These are phyloP conservation scores for Pandemis cinnamomeana DNA, from an alignment of 2,888 invertebrate genomes.

Conservation along the genomic window DNA sequence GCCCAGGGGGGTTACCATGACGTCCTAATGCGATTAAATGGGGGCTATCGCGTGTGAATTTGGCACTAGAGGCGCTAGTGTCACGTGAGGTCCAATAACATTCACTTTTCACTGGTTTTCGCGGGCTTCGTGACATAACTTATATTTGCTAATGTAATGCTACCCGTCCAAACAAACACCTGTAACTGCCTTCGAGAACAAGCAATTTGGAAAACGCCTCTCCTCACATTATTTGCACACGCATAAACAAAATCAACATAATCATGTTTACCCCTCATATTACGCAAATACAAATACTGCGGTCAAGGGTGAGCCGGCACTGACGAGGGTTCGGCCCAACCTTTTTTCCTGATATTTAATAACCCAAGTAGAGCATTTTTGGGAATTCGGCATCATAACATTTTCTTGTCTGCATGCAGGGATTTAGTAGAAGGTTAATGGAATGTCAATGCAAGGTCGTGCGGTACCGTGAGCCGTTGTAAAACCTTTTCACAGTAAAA, in stretches of 20 bases:
- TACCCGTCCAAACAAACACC: too few relatives aligned
- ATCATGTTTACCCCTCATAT: conserved; percentile 21
- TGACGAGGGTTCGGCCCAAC: background rate
- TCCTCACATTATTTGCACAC: background rate
- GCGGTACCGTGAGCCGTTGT: too few relatives aligned
- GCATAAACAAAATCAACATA: conserved; percentile 28
- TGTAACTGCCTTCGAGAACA: too few relatives aligned
- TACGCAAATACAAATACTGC: conserved; percentile 6
- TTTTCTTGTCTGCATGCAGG: background rate
- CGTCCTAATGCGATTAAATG: too few relatives aligned
- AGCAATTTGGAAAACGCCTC: background rate
- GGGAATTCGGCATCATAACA: background rate
- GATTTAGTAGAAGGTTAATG: background rate
- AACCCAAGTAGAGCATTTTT: background rate
- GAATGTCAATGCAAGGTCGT: background rate
- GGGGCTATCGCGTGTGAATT: too few relatives aligned
- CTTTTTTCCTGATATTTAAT: conserved; percentile 9
- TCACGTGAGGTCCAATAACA: too few relatives aligned
- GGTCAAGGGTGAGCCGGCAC: background rate
- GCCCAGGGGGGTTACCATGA: too few relatives aligned
- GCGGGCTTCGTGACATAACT: too few relatives aligned
- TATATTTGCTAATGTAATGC: too few relatives aligned
- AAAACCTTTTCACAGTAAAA: too few relatives aligned
- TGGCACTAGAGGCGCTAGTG: too few relatives aligned
- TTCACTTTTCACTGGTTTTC: too few relatives aligned